Conservation (phyloP, 2,797 vertebrate species). For the Chaunax sp. region DNA sequence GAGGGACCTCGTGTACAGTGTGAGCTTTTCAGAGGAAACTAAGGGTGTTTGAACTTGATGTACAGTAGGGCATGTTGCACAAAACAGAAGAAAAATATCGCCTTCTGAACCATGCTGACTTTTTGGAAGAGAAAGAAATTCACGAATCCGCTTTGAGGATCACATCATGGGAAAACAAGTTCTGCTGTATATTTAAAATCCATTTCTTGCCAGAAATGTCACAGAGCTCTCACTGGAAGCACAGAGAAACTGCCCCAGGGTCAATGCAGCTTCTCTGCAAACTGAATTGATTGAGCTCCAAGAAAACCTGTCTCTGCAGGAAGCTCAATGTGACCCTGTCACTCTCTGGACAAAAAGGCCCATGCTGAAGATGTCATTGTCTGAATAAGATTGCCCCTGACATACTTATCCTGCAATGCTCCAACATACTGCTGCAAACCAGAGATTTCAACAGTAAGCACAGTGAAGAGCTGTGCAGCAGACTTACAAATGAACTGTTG, state of each 20-base stretch:
- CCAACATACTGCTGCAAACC: slow-evolving; percentile 1
- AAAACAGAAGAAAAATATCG: background rate
- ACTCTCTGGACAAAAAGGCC: slow-evolving; percentile 10
- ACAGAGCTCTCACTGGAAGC: background rate
- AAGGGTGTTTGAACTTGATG: slow-evolving; percentile 16
- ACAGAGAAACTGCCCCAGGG: background rate
- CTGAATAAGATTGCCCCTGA: background rate
- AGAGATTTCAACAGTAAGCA: background rate
- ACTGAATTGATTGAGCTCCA: background rate
- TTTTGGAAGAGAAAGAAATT: slow-evolving; percentile 16
- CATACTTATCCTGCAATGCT: background rate
- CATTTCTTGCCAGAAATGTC: slow-evolving; percentile 13
- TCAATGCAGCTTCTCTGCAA: slow-evolving; percentile 11
- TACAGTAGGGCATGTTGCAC: background rate
- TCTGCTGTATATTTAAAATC: slow-evolving; percentile 11
- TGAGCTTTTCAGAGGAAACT: slow-evolving; percentile 1
- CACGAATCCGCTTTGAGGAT: slow-evolving; percentile 5
- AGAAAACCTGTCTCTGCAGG: slow-evolving; percentile 4
- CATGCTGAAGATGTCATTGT: background rate
- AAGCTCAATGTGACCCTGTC: slow-evolving; percentile 8
- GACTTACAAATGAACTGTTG: background rate
- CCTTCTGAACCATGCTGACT: background rate
- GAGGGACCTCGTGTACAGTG: slow-evolving; percentile 7
- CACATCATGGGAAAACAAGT: background rate
- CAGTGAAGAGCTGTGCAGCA: background rate